Evolutionary conservation across 2,113 vertebrate genomes (phyloP).

Genomic region (Oncorhynchus clarkii): DNA sequence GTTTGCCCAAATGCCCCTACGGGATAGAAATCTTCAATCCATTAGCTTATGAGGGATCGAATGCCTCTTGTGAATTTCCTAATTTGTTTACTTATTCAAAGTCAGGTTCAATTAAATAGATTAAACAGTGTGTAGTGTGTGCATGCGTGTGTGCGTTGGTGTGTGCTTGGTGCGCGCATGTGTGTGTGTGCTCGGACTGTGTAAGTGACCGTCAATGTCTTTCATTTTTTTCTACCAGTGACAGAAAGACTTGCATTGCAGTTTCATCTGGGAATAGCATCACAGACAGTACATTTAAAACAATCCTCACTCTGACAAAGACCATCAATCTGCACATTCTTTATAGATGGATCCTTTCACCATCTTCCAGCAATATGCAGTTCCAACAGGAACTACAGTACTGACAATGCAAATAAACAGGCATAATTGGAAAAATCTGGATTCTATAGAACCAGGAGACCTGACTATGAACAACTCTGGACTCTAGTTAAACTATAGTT

Average conservation of each 20-base stretch:
- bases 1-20: slow-evolving; percentile 71
- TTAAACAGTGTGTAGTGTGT: slow-evolving; percentile 32
- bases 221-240: slow-evolving; percentile 2
- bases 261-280: background rate
- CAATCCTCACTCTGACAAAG: background rate
- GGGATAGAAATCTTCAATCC: slow-evolving; percentile 75
- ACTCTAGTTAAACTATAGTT: too few species aligned
- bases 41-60: slow-evolving; percentile 72
- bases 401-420: background rate
- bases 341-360: background rate
- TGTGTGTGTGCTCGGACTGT: slow-evolving; percentile 14
- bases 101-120: slow-evolving; percentile 75
- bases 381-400: background rate
- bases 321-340: background rate
- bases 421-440: too few species aligned
- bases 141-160: slow-evolving; percentile 15
- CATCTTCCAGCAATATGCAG: background rate
- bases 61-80: slow-evolving; percentile 73
- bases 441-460: too few species aligned
- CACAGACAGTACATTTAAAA: background rate
- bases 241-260: slow-evolving; percentile 1
- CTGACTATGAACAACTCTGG: too few species aligned
- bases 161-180: background rate
- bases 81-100: slow-evolving; percentile 78
- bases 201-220: slow-evolving; percentile 10